These are phyloP conservation scores for Tolypeutes matacus DNA, from an alignment of 2,797 vertebrate genomes.

Conservation along the genomic window DNA sequence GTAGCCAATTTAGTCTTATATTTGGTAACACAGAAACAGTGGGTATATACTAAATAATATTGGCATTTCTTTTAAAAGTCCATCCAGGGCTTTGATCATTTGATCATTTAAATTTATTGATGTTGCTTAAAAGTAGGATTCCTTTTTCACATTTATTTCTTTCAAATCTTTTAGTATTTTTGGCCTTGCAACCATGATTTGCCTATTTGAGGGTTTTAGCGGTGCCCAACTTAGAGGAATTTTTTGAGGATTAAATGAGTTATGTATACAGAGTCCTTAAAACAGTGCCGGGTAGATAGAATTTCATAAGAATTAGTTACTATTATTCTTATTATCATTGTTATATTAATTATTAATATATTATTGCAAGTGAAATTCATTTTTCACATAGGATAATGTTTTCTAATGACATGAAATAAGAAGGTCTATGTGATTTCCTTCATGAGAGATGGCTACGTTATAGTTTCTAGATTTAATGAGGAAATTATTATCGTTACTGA, in stretches of 20 bases:
- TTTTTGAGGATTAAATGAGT: not conserved
- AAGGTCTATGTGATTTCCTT: not conserved
- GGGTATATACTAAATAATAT: not conserved
- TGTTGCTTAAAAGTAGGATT: not conserved
- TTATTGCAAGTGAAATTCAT: not conserved
- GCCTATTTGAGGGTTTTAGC: not conserved
- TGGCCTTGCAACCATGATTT: not conserved
- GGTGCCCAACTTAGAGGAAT: not conserved
- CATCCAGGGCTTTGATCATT: not conserved
- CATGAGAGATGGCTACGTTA: not conserved
- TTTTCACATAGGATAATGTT: not conserved
- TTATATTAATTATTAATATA: not conserved
- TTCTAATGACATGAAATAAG: constrained; percentile 25
- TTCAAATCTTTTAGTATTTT: not conserved
- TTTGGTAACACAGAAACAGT: not conserved
- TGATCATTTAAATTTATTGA: constrained; percentile 14
- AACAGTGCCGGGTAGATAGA: not conserved
- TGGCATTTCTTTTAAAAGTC: not conserved
- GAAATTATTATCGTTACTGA: not conserved
- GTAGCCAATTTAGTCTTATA: not conserved
- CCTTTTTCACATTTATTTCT: constrained; percentile 20
- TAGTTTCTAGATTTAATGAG: not conserved
- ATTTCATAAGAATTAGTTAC: not conserved
- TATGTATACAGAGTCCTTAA: not conserved
- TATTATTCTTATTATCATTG: constrained; percentile 8